These are phyloP conservation scores for Plagiodera versicolora DNA, from an alignment of 2,888 invertebrate species.

Conservation along the genomic window DNA sequence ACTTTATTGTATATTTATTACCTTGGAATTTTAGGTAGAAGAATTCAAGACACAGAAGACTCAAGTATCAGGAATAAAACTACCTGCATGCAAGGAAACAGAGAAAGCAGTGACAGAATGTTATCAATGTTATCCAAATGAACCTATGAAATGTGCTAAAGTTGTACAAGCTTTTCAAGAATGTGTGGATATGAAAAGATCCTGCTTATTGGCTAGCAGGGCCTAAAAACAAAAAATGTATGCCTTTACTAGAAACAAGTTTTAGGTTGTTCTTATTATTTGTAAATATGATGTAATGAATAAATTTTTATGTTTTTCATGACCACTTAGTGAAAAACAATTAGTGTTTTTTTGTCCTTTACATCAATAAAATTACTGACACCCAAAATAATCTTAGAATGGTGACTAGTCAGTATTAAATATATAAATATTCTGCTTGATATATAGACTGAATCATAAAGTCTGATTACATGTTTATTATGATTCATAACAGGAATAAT, in stretches of 20 bases:
- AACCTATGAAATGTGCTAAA: constrained; percentile 63
- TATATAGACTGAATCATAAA: background rate
- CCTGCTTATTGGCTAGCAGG: constrained; percentile 42
- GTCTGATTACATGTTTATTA: constrained; percentile 9
- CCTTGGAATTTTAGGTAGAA: constrained; percentile 36
- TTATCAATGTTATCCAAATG: constrained; percentile 61
- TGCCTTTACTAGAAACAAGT: constrained; percentile 14
- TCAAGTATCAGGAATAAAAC: constrained; percentile 23
- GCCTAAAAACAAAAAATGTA: constrained; percentile 21
- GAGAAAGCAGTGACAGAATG: constrained; percentile 63
- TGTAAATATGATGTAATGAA: constrained; percentile 21
- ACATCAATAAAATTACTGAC: too few species aligned
- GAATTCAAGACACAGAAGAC: constrained; percentile 38
- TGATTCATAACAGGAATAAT: constrained; percentile 14
- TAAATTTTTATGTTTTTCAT: constrained; percentile 15
- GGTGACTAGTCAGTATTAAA: background rate
- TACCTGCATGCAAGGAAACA: constrained; percentile 60
- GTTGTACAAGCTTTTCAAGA: constrained; percentile 64
- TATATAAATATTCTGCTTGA: background rate
- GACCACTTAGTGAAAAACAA: too few species aligned
- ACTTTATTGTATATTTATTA: background rate
- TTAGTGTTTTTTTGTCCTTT: too few species aligned
- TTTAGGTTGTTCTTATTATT: constrained; percentile 21
- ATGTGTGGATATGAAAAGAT: constrained; percentile 63
- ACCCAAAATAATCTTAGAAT: too few species aligned